phyloP scores from a whole-genome alignment of 2,888 invertebrate species.

The Malthinus flaveolus region DNA sequence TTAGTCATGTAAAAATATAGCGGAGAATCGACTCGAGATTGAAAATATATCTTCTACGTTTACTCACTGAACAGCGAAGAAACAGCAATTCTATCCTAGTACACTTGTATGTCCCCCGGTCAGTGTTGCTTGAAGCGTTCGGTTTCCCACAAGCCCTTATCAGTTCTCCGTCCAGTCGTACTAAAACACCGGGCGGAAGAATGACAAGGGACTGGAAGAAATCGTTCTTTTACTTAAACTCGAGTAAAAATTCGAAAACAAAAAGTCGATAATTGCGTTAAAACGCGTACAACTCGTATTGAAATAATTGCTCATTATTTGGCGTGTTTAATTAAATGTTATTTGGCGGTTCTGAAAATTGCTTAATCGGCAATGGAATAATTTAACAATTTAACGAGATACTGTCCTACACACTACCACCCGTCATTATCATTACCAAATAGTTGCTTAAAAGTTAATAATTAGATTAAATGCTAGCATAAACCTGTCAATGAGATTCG shows the following conservation, averaged over 20 bases:
- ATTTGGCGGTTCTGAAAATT: too few relatives aligned
- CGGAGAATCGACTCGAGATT: slow-evolving; percentile 4
- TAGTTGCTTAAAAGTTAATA: too few relatives aligned
- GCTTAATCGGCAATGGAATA: too few relatives aligned
- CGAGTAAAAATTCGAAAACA: background rate
- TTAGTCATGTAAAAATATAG: slow-evolving; percentile 23
- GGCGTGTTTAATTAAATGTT: background rate
- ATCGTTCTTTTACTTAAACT: slow-evolving; percentile 37
- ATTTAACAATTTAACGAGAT: too few relatives aligned
- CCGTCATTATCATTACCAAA: too few relatives aligned
- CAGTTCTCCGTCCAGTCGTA: slow-evolving; percentile 98
- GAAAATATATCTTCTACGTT: slow-evolving; percentile 13
- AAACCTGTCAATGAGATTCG: too few relatives aligned
- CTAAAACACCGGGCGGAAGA: slow-evolving; percentile 86
- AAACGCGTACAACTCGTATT: background rate
- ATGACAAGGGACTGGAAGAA: slow-evolving; percentile 83
- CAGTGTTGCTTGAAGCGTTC: slow-evolving; percentile 51
- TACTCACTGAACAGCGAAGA: slow-evolving; percentile 26
- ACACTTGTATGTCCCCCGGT: slow-evolving; percentile 7
- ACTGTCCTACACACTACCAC: too few relatives aligned
- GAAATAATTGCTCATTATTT: background rate
- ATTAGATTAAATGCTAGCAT: too few relatives aligned
- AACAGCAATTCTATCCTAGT: slow-evolving; percentile 7
- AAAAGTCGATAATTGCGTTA: background rate
- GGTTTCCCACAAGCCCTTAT: slow-evolving; percentile 88